phyloP scores from a whole-genome alignment of 2,888 invertebrate genomes.

The Opisthograptis luteolata region DNA sequence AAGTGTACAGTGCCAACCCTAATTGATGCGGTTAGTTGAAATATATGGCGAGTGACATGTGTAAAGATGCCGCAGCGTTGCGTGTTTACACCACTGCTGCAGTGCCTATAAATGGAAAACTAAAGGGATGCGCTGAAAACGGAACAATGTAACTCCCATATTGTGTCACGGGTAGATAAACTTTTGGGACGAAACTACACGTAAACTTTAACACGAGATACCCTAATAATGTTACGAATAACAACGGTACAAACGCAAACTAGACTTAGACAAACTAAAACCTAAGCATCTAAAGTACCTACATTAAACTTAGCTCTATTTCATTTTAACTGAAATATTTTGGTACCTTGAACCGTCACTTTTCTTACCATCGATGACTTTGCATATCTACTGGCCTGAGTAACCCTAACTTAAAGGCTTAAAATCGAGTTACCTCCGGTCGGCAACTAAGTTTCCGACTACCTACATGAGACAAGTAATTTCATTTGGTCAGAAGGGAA shows the following conservation, averaged over 20 bases:
- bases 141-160: slow-evolving; percentile 14
- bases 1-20: neutral
- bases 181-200: neutral
- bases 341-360: neutral
- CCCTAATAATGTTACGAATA: neutral
- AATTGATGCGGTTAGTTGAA: slow-evolving; percentile 50
- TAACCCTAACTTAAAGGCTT: neutral
- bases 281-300: too few relatives aligned
- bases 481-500: too few relatives aligned
- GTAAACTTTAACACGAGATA: neutral
- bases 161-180: slow-evolving; percentile 15
- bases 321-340: too few relatives aligned
- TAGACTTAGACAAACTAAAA: neutral
- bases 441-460: neutral
- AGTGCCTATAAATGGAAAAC: slow-evolving; percentile 36
- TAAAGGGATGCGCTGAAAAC: slow-evolving; percentile 23
- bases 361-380: neutral
- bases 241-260: neutral
- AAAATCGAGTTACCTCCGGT: too few relatives aligned
- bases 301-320: too few relatives aligned
- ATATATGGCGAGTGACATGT: slow-evolving; percentile 47
- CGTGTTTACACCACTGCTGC: slow-evolving; percentile 45
- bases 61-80: slow-evolving; percentile 57
- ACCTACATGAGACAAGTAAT: neutral
- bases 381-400: neutral